Evolutionary conservation across 2,113 vertebrate genomes (phyloP).

Genomic region (Nannobrachium achirus): DNA sequence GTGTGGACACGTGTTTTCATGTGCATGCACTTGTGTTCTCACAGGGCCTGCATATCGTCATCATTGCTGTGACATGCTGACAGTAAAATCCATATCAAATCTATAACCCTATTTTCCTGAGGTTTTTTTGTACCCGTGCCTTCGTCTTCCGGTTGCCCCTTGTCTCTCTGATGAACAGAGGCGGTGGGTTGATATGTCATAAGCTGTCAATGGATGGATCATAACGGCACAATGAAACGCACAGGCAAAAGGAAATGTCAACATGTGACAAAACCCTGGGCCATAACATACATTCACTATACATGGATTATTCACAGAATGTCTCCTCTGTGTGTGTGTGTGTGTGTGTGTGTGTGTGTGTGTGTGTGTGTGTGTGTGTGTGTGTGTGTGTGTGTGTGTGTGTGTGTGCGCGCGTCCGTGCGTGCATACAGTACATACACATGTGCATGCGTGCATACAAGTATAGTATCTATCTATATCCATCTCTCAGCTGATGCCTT

Average conservation of each 20-base stretch:
- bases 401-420: not conserved
- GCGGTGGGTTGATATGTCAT: slow-evolving; percentile 59
- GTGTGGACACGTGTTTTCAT: not conserved
- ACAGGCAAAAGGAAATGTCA: slow-evolving; percentile 61
- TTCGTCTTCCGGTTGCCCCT: slow-evolving; percentile 60
- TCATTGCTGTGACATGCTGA: slow-evolving; percentile 72
- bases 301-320: slow-evolving; percentile 37
- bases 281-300: slow-evolving; percentile 44
- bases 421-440: too few relatives aligned
- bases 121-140: slow-evolving; percentile 67
- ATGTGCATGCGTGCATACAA: too few relatives aligned
- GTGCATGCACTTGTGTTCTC: slow-evolving; percentile 33
- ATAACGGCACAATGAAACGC: slow-evolving; percentile 71
- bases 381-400: too few relatives aligned
- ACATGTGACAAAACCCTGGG: slow-evolving; percentile 66
- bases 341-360: too few relatives aligned
- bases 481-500: too few relatives aligned
- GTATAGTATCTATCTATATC: too few relatives aligned
- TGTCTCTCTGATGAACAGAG: slow-evolving; percentile 63
- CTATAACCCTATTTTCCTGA: slow-evolving; percentile 71
- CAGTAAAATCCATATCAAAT: slow-evolving; percentile 74
- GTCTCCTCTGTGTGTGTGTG: too few relatives aligned
- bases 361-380: too few relatives aligned
- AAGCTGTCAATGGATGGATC: slow-evolving; percentile 68
- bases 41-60: slow-evolving; percentile 58